Evolutionary conservation across 1,140 invertebrate species (phyloP), one percentile per base, ranked within the genome.

Genomic region (Drosophila prosaltans): DNA sequence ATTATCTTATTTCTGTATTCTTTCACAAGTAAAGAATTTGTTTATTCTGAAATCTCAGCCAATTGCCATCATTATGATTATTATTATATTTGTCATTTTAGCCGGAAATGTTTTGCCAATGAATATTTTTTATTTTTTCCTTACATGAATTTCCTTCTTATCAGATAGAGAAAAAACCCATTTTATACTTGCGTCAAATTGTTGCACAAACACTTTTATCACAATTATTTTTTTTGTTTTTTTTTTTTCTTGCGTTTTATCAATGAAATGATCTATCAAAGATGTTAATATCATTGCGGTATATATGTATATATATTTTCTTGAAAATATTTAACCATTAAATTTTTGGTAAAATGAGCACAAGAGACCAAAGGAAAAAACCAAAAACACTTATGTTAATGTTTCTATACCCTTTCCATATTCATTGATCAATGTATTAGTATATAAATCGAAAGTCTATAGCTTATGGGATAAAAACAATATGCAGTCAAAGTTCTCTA

Each of bases 261-360:
- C 45, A 51, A 51, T 51, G 45, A 51, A 51, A 51, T 51, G 21
- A 51, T 51, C 45, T 51, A 1, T 43, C 11, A 40, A 40, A 40
- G 39, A 40, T 40, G 11, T 43, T n/a, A 16, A 36, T 36, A 36
- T 36, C 32, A 36, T 7, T 11, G 10, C 1, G 1, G 10, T 41
- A 41, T 11, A 10, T 41, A 41, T 43, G 0, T 43, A 43, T n/a
- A n/a, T 43, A 43, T 4, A 43, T n/a, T 45, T 45, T 45, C 16
- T 21, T 16, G 7, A 48, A 8, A 48, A 24, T 51, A 26, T 24
- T 26, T 51, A 24, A 51, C 24, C 3, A 6, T 36, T 0, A 36
- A 36, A 6, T 36, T 7, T 1, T 36, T 36, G 32, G 4, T 36
- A 36, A 36, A 36, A 36, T 36, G 32, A 36, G 6, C 32, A 36